A percentile compares a stretch with the other conserved stretches of the same genome.
phyloP scores from a whole-genome alignment of 2,797 vertebrate species.

The Linurgus olivaceus region DNA sequence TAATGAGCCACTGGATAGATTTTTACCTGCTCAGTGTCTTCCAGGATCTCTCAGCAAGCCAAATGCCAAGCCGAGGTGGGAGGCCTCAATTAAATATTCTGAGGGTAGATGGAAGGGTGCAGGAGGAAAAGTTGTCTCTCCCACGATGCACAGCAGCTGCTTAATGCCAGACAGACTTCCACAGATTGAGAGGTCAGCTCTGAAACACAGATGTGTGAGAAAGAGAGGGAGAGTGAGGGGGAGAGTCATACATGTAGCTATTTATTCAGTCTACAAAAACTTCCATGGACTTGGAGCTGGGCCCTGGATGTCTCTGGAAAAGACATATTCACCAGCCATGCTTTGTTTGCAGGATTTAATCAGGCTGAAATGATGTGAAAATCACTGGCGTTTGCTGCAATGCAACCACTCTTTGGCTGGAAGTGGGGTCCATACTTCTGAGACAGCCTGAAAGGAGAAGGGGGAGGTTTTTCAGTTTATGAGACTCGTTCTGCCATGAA shows the following conservation, averaged over 20 bases:
- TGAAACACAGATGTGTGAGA: conserved; percentile 4
- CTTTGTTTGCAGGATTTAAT: conserved; percentile 17
- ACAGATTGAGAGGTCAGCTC: conserved; percentile 5
- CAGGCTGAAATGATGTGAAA: not conserved
- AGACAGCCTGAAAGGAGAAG: not conserved
- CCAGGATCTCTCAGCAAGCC: not conserved
- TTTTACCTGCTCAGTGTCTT: not conserved
- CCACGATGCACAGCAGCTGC: not conserved
- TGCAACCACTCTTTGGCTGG: not conserved
- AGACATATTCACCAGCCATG: not conserved
- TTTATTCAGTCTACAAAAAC: not conserved
- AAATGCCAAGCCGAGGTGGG: not conserved
- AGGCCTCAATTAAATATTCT: not conserved
- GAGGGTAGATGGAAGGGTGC: not conserved
- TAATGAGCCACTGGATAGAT: not conserved
- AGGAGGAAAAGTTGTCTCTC: not conserved
- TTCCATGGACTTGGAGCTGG: not conserved
- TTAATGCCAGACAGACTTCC: not conserved
- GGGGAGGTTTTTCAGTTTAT: not conserved
- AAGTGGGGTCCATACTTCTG: not conserved
- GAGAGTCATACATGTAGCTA: not conserved
- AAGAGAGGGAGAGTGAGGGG: not conserved
- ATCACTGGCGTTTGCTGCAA: not conserved
- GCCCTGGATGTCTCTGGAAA: conserved; percentile 1
- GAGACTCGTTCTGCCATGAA: fast-evolving